Conservation (phyloP, 2,113 vertebrate species). For the Lanius ludovicianus region DNA sequence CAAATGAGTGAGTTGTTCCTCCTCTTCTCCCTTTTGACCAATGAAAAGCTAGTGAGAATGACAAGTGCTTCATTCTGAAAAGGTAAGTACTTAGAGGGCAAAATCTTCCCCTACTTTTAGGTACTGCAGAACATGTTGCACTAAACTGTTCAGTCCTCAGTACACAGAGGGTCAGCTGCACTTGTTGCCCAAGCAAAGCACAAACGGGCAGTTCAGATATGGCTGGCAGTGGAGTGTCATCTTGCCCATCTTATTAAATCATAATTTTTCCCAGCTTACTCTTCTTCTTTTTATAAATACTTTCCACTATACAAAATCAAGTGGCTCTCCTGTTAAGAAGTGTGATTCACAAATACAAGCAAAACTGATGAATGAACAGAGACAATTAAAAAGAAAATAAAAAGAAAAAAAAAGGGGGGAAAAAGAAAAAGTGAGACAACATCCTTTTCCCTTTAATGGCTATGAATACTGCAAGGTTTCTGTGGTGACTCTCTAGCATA, state of each 20-base stretch:
- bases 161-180: neutral
- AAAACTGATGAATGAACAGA: neutral
- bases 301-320: neutral
- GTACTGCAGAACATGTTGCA: neutral
- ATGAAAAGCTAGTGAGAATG: neutral
- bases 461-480: neutral
- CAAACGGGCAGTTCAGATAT: neutral
- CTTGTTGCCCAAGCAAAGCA: neutral
- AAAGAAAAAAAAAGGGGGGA: rapidly evolving
- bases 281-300: neutral
- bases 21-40: neutral
- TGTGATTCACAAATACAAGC: neutral
- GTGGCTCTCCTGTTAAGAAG: neutral
- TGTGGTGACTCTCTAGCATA: neutral
- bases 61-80: neutral
- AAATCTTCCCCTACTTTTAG: neutral
- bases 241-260: neutral
- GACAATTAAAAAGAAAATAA: neutral
- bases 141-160: neutral
- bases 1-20: neutral
- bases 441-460: neutral
- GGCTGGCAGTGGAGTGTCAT: neutral
- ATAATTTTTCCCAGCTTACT: neutral
- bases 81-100: neutral
- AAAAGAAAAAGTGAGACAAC: neutral